These are phyloP conservation scores for Baronia brevicornis DNA, from an alignment of 2,888 invertebrate genomes.

Conservation along the genomic window DNA sequence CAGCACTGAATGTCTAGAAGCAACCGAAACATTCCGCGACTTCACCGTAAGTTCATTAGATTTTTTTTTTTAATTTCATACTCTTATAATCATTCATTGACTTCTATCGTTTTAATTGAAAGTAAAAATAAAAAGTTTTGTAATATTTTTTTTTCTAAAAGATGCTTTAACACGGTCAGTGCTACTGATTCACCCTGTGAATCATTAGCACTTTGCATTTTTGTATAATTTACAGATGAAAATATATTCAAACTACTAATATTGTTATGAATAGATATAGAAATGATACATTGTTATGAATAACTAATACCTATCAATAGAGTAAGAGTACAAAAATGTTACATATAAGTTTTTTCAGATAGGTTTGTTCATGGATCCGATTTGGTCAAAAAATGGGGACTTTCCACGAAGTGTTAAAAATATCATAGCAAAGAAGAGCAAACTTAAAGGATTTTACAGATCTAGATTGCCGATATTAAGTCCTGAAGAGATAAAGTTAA, in stretches of 20 bases:
- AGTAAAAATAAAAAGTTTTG: not conserved
- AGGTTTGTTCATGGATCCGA: constrained; percentile 61
- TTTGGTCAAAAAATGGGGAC: constrained; percentile 62
- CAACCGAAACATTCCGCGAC: constrained; percentile 39
- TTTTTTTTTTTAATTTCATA: not conserved
- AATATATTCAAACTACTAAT: too few relatives aligned
- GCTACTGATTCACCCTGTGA: too few relatives aligned
- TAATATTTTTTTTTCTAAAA: too few relatives aligned
- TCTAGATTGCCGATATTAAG: constrained; percentile 43
- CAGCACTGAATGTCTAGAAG: constrained; percentile 44
- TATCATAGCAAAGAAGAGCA: constrained; percentile 37
- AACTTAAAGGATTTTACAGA: constrained; percentile 42
- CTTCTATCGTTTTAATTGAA: too few relatives aligned
- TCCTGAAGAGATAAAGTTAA: constrained; percentile 36
- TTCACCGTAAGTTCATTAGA: constrained; percentile 40
- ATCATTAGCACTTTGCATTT: too few relatives aligned
- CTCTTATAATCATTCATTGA: not conserved
- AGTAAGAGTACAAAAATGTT: too few relatives aligned
- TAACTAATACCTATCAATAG: too few relatives aligned
- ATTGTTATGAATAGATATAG: too few relatives aligned
- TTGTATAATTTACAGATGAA: too few relatives aligned
- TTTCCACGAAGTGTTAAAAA: constrained; percentile 53
- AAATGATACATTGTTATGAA: too few relatives aligned
- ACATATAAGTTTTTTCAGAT: constrained; percentile 43
- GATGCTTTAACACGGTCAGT: too few relatives aligned